These are phyloP conservation scores for Zaprionus kolodkinae DNA, from an alignment of 1,140 invertebrate genomes.

Conservation along the genomic window DNA sequence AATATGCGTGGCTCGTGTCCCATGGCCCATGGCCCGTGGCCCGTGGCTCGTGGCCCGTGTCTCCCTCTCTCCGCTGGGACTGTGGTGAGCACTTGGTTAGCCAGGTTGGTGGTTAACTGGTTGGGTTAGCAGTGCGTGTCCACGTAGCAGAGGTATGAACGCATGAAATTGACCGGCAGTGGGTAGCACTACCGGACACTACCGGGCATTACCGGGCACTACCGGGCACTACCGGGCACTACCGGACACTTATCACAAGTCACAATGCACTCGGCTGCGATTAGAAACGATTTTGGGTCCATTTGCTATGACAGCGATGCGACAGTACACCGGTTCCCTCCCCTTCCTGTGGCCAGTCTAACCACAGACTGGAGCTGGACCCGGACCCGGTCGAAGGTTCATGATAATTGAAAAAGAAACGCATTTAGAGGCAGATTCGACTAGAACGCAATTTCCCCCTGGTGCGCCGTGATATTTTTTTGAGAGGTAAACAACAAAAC, in stretches of 20 bases:
- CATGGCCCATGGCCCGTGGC: slow-evolving; percentile 4
- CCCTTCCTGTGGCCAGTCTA: not conserved
- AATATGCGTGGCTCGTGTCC: slow-evolving; percentile 69
- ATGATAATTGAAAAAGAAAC: slow-evolving; percentile 47
- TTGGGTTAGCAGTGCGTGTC: slow-evolving; percentile 65
- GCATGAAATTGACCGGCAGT: slow-evolving; percentile 71
- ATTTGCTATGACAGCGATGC: not conserved
- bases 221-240: not conserved
- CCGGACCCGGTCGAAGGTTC: slow-evolving; percentile 11
- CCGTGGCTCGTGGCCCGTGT: slow-evolving; percentile 46
- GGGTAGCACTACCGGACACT: not conserved
- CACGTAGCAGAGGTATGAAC: slow-evolving; percentile 63
- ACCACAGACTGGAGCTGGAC: not conserved
- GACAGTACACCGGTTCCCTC: not conserved
- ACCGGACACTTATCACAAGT: not conserved
- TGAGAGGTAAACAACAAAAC: not conserved
- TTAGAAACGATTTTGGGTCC: slow-evolving; percentile 70
- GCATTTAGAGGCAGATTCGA: slow-evolving; percentile 31
- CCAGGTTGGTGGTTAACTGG: not conserved
- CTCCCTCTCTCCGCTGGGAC: not conserved
- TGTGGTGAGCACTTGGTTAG: slow-evolving; percentile 4
- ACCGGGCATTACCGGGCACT: not conserved
- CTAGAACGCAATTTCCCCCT: slow-evolving; percentile 58
- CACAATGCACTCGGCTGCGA: slow-evolving; percentile 33
- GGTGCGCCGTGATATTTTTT: not conserved